Evolutionary conservation across 2,888 invertebrate species (phyloP).

Genomic region (Apamea epomidion): DNA sequence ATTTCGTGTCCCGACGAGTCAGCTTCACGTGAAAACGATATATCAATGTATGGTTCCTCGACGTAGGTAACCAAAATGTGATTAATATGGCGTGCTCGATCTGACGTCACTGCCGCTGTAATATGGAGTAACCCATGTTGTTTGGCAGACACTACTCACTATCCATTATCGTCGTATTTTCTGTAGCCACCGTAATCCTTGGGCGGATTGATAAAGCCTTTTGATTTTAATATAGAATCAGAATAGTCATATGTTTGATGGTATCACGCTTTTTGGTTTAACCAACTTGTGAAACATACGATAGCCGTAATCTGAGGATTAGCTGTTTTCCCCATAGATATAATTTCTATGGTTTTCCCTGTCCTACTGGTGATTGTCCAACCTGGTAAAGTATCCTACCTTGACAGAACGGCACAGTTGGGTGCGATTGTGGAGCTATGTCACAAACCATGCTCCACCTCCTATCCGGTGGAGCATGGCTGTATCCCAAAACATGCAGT

Average conservation of each 20-base stretch:
- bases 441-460: too few species aligned
- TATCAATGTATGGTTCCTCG: constrained; percentile 11
- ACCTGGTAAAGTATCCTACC: too few species aligned
- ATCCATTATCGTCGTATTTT: constrained; percentile 38
- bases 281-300: constrained; percentile 21
- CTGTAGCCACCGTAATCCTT: constrained; percentile 34
- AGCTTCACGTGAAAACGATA: constrained; percentile 31
- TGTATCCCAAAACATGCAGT: too few species aligned
- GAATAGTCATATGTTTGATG: constrained; percentile 20
- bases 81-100: constrained; percentile 56
- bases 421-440: too few species aligned
- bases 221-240: constrained; percentile 42
- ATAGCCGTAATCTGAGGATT: constrained; percentile 31
- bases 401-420: too few species aligned
- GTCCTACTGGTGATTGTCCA: constrained; percentile 3
- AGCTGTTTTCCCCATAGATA: constrained; percentile 10
- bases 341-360: too few species aligned
- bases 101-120: constrained; percentile 63
- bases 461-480: too few species aligned
- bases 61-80: constrained; percentile 35
- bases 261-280: constrained; percentile 27
- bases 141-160: constrained; percentile 51
- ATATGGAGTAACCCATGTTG: constrained; percentile 55
- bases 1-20: not conserved
- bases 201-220: constrained; percentile 39